Percentiles rank a stretch among this genome's conserved stretches.
Conservation (phyloP, 2,888 invertebrate genomes). For the Zonitis immaculata region DNA sequence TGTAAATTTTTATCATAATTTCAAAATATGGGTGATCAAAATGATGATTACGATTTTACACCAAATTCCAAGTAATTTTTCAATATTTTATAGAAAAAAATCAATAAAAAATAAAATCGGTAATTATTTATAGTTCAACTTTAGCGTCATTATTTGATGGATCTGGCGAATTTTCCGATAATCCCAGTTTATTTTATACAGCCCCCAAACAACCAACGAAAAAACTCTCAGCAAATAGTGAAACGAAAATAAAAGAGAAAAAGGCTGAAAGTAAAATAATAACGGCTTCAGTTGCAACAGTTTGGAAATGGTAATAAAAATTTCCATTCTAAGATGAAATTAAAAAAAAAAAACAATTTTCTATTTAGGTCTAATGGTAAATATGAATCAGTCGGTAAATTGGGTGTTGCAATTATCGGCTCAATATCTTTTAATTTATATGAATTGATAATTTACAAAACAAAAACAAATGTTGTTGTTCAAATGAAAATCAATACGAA, state of each 20-base stretch:
- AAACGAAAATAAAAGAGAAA: slow-evolving; percentile 12
- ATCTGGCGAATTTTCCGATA: slow-evolving; percentile 9
- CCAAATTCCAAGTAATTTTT: slow-evolving; percentile 33
- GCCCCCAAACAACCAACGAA: slow-evolving; percentile 38
- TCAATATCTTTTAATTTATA: slow-evolving; percentile 28
- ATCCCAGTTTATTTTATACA: slow-evolving; percentile 32
- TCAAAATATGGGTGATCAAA: slow-evolving; percentile 27
- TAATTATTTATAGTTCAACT: slow-evolving; percentile 29
- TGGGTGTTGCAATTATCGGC: slow-evolving; percentile 50
- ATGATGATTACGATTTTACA: slow-evolving; percentile 37
- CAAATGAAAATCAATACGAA: slow-evolving; percentile 29
- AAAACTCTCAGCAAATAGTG: slow-evolving; percentile 8
- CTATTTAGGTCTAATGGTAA: slow-evolving; percentile 38
- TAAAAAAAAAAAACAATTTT: not conserved
- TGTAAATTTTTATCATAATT: not conserved
- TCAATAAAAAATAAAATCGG: not conserved
- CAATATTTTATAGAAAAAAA: too few species aligned
- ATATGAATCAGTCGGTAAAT: slow-evolving; percentile 43
- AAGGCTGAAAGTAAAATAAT: slow-evolving; percentile 29
- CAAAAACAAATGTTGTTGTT: slow-evolving; percentile 40
- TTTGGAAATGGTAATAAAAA: slow-evolving; percentile 38
- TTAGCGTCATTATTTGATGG: slow-evolving; percentile 34
- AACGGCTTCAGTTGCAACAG: slow-evolving; percentile 32
- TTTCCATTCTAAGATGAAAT: not conserved
- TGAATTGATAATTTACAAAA: slow-evolving; percentile 44